phyloP scores from a whole-genome alignment of 2,113 vertebrate species.

The Neofelis nebulosa region DNA sequence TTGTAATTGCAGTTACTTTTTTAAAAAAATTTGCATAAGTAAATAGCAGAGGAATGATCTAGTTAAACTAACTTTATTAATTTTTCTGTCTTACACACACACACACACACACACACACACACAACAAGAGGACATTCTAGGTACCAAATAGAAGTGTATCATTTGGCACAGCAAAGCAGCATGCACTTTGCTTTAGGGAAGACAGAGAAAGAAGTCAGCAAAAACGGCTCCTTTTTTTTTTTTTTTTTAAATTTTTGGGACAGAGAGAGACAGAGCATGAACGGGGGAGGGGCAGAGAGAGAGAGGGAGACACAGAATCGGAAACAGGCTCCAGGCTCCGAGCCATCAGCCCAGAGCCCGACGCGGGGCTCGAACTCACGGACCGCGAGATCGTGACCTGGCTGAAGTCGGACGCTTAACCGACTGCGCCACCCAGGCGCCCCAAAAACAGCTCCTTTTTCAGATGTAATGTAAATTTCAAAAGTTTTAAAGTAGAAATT shows the following conservation, averaged over 20 bases:
- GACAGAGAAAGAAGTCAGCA: neutral
- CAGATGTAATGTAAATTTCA: neutral
- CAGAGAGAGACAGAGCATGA: too few relatives aligned
- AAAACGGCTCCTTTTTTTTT: neutral
- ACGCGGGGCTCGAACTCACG: too few relatives aligned
- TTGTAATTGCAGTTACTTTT: slow-evolving; percentile 63
- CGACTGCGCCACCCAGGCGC: too few relatives aligned
- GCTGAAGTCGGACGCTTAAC: too few relatives aligned
- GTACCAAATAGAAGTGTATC: slow-evolving; percentile 44
- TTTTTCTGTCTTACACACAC: slow-evolving; percentile 63
- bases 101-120: too few relatives aligned
- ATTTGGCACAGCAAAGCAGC: slow-evolving; percentile 13
- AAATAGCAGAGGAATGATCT: slow-evolving; percentile 24
- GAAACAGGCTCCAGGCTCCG: too few relatives aligned
- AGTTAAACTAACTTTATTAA: slow-evolving; percentile 61
- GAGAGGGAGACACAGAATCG: too few relatives aligned
- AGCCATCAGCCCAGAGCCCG: too few relatives aligned
- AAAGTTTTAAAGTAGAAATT: neutral
- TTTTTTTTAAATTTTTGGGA: too few relatives aligned
- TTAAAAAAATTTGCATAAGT: slow-evolving; percentile 52
- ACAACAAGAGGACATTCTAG: neutral
- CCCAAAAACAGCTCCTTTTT: neutral
- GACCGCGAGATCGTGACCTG: too few relatives aligned
- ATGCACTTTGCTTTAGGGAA: neutral
- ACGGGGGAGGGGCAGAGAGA: too few relatives aligned